Evolutionary conservation across 2,113 vertebrate genomes (phyloP), one percentile per base, ranked within the genome.

Genomic region (Boleophthalmus pectinirostris): DNA sequence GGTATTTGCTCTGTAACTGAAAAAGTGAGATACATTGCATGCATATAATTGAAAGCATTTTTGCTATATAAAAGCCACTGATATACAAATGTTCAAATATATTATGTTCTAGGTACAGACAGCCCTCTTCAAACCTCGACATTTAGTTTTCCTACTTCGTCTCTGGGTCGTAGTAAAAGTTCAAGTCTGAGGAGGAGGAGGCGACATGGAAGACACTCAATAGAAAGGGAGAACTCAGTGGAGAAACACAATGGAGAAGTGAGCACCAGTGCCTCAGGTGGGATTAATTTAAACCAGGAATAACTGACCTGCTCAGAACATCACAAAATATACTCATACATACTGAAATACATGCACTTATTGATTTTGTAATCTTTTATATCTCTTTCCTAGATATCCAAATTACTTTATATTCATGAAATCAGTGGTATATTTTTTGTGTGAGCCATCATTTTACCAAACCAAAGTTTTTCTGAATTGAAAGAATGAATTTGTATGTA

Each of bases 261-360:
- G 68, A 96, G 95, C 93, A 92, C 94, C 23, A 96, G 94, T 51
- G 90, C 95, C 43, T 97, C 96, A 94, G 97, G 97, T 97, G 29
- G 60, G 49, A 1, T 8, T 5, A 7, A 12, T 23, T 38, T 21
- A 0, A 57, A 21, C 10, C 13, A 14, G 11, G 29, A 29, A 29
- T 29, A 29, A 29, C 4, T 29, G 29, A 29, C 29, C 2, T 29
- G 29, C 29, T 29, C 29, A 29, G 29, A 29, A 29, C 29, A 29
- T 29, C 29, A 29, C 29, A 29, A 29, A 29, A 29, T 29, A 29
- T 4, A 29, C 29, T 29, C 29, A 29, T 29, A 29, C 29, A 29
- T 29, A 29, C 29, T 29, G 2, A 29, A 29, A 29, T 29, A 29
- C 29, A 29, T 29, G 4, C 29, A 29, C 29, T 29, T 29, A 4